phyloP scores from a whole-genome alignment of 1,140 invertebrate species.

The Mylabris phalerata region DNA sequence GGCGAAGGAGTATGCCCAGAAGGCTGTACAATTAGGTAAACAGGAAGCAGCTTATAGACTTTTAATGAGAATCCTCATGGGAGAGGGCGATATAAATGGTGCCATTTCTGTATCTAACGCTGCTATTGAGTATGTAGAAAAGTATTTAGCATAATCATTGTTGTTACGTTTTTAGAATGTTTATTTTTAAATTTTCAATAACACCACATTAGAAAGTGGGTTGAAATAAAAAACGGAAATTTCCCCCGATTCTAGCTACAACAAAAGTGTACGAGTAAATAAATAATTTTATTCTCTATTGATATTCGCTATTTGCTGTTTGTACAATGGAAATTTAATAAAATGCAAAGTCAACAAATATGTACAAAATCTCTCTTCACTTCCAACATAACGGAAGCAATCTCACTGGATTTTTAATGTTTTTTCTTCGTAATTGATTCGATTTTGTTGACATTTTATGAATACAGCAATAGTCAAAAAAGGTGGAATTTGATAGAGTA shows the following conservation, averaged over 20 bases:
- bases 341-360: no score
- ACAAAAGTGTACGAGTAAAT: no score
- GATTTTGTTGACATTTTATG: no score
- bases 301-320: no score
- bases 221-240: background rate
- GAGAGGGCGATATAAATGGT: constrained; percentile 61
- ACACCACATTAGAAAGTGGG: background rate
- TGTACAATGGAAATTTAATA: no score
- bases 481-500: no score
- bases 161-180: background rate
- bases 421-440: no score
- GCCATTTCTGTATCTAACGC: constrained; percentile 48
- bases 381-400: no score
- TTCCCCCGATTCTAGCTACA: background rate
- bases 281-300: no score
- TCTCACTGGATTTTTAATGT: no score
- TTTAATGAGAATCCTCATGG: constrained; percentile 63
- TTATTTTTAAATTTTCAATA: background rate
- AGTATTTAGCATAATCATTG: background rate
- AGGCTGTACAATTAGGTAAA: constrained; percentile 64
- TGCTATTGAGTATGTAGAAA: constrained; percentile 28
- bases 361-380: no score
- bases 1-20: constrained; percentile 63
- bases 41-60: constrained; percentile 66
- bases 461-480: no score